Base-by-base conservation (phyloP, 2,888 invertebrate species). In the Megastigmus dorsalis region DNA sequence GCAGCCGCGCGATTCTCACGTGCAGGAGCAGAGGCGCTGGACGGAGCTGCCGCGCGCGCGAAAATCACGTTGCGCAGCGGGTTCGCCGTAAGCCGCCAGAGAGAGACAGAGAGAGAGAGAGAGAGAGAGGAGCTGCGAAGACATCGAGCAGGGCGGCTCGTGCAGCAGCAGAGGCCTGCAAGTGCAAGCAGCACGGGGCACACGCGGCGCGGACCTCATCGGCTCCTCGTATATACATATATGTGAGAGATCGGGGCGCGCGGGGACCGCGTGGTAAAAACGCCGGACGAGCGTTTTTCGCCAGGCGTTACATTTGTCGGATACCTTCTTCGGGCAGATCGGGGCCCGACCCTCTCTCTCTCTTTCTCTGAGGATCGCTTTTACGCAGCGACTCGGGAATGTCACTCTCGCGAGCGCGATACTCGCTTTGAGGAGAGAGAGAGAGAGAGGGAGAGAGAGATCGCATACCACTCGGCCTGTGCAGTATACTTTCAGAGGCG, bases 271-370 rank as follows among this genome's bases (percentile, higher is more conserved):
- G 13, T 0, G 10, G 36, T 23, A 50, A 63, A 63, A 63, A 63
- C 10, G 28, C 7, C 23, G 20, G 33, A 20, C 55, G 23, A 23
- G 50, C 63, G 66, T 77, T 85, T 84, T 85, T 85, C 79, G 73
- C 63, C 63, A 74, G 76, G 77, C 78, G 81, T 83, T 82, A 84
- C 84, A 84, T 85, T 85, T 85, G 83, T 84, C 79, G 84, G 80
- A 84, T 84, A 81, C 80, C 83, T 75, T 62, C 74, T 70, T 70
- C 69, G 30, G 66, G 36, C 59, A 54, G 75, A 62, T 36, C 59
- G 36, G 57, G 57, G 50, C 18, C 60, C 59, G 43, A 1, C 45
- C 75, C 55, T n/a, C n/a, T n/a, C n/a, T n/a, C n/a, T n/a, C n/a
- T n/a, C n/a, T n/a, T n/a, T n/a, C n/a, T n/a, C n/a, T n/a, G n/a